These are phyloP conservation scores for Brachionus plicatilis DNA, from an alignment of 1,140 invertebrate genomes.

Conservation along the genomic window DNA sequence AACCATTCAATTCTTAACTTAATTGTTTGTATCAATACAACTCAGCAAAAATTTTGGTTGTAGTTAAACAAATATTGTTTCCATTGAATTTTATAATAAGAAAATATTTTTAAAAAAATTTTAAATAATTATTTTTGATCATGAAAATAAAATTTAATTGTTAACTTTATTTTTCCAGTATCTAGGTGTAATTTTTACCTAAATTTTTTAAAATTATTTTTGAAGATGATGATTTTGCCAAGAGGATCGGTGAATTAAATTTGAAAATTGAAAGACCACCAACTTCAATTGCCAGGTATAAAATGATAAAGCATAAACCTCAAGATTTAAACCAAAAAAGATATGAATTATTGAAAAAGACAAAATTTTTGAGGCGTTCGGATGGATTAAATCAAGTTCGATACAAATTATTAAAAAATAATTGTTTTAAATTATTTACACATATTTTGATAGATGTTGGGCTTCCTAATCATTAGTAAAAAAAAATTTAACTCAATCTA, in stretches of 20 bases:
- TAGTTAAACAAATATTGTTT: too few species aligned
- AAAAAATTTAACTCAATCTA: neutral
- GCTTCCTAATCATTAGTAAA: neutral
- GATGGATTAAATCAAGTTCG: neutral
- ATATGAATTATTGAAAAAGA: neutral
- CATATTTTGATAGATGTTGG: neutral
- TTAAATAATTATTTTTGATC: too few species aligned
- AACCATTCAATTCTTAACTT: too few species aligned
- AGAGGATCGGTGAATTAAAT: neutral
- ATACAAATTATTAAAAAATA: neutral
- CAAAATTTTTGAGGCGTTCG: neutral
- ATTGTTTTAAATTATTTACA: neutral
- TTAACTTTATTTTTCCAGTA: too few species aligned
- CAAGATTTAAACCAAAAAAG: neutral
- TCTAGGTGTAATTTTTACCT: too few species aligned
- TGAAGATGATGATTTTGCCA: conserved; percentile 17
- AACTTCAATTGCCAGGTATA: neutral
- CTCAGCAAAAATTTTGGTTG: too few species aligned
- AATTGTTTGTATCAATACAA: too few species aligned
- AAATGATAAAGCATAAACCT: conserved; percentile 19
- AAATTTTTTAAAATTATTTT: neutral
- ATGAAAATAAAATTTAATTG: too few species aligned
- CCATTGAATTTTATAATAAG: too few species aligned
- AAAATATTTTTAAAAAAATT: neutral
- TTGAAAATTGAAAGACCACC: conserved; percentile 9